A percentile compares a stretch with the other conserved stretches of the same genome.
Evolutionary conservation across 92 coral and sea anemone genomes (phyloP).

Genomic region (Phenganax stokvisi): DNA sequence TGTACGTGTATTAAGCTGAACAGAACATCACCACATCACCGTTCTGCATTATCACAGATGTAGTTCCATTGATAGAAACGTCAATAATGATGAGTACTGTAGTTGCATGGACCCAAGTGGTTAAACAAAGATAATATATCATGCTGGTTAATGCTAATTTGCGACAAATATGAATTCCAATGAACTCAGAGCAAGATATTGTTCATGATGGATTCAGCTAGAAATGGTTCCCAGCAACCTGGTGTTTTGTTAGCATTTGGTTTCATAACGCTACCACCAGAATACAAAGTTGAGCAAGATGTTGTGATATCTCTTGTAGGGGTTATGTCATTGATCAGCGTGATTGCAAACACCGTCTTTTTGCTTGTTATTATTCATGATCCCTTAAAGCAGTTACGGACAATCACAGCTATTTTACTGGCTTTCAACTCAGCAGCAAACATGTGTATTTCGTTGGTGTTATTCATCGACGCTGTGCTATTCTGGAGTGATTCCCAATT

Average conservation of each 20-base stretch:
- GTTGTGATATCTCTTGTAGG: neutral
- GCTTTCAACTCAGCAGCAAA: conserved; percentile 8
- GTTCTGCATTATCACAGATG: no score
- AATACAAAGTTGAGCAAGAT: conserved; percentile 8
- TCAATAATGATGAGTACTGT: no score
- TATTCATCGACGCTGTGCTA: neutral
- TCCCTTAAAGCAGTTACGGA: conserved; percentile 2
- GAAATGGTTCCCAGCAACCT: neutral
- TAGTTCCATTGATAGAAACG: no score
- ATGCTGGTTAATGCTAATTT: no score
- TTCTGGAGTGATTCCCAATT: neutral
- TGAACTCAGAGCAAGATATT: no score
- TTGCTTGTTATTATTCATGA: conserved; percentile 6
- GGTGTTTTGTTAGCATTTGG: neutral
- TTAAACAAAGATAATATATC: no score
- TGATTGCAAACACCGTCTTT: neutral
- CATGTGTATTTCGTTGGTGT: neutral
- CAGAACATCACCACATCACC: no score
- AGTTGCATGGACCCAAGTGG: no score
- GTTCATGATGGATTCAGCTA: no score
- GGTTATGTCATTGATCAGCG: neutral
- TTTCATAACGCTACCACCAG: neutral
- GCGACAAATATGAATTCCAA: no score
- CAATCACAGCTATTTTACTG: conserved; percentile 11
- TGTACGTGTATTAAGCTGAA: no score